Evolutionary conservation across 30 jellyfish, hydroid and myxozoan genomes (phyloP).

Genomic region (Cassiopea xamachana): DNA sequence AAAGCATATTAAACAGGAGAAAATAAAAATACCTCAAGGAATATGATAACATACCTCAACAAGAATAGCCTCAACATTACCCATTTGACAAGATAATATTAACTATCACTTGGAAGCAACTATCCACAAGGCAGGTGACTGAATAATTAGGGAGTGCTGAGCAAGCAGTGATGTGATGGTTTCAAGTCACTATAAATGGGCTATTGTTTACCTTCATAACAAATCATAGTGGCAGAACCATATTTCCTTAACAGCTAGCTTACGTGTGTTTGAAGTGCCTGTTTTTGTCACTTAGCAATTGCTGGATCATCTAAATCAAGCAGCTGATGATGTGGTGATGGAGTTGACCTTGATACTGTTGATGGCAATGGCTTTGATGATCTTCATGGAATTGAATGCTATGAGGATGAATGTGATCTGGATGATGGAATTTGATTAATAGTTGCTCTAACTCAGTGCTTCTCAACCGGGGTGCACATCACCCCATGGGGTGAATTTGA

Average conservation of each 20-base stretch:
- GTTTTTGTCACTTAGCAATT: neutral
- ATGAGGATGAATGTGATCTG: too few relatives aligned
- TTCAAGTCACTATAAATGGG: neutral
- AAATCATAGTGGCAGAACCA: neutral
- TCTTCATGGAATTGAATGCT: too few relatives aligned
- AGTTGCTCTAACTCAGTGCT: too few relatives aligned
- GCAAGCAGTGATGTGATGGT: neutral
- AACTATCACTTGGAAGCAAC: neutral
- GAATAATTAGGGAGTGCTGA: neutral
- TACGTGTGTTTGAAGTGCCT: neutral
- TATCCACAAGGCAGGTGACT: neutral
- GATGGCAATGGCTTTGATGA: neutral
- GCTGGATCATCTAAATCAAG: neutral
- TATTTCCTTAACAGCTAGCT: neutral
- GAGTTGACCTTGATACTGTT: neutral
- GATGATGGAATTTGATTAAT: too few relatives aligned
- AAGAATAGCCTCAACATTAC: constrained; percentile 27
- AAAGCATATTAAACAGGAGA: neutral
- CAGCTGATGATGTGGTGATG: neutral
- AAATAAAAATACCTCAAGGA: neutral
- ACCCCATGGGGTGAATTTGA: too few relatives aligned
- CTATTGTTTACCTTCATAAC: neutral
- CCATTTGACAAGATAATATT: neutral
- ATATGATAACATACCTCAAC: neutral
- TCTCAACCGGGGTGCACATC: too few relatives aligned